Evolutionary conservation across 2,888 invertebrate genomes (phyloP).

Genomic region (Smittia aterrima): DNA sequence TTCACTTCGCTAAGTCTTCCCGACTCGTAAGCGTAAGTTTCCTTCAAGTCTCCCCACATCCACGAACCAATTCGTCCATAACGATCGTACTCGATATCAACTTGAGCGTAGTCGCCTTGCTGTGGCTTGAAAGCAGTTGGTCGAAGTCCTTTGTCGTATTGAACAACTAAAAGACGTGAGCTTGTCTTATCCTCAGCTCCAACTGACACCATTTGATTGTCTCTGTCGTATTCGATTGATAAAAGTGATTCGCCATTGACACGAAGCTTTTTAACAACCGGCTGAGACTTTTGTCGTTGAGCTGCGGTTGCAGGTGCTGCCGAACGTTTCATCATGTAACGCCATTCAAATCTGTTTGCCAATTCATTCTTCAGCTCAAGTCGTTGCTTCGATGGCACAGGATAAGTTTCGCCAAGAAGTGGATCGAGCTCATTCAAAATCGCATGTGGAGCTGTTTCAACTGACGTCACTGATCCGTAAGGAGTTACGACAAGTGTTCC

Average conservation of each 20-base stretch:
- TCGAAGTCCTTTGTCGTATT: slow-evolving; percentile 79
- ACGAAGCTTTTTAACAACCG: slow-evolving; percentile 75
- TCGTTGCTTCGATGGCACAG: slow-evolving; percentile 85
- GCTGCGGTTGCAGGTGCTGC: slow-evolving; percentile 57
- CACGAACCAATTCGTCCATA: slow-evolving; percentile 85
- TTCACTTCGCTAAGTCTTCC: slow-evolving; percentile 87
- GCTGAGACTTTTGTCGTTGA: slow-evolving; percentile 67
- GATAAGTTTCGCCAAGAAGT: slow-evolving; percentile 84
- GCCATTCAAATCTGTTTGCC: slow-evolving; percentile 92
- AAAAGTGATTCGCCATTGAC: slow-evolving; percentile 90
- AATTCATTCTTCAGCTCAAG: slow-evolving; percentile 87
- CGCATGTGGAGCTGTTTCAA: slow-evolving; percentile 88
- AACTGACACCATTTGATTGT: slow-evolving; percentile 79
- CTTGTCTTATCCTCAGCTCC: slow-evolving; percentile 84
- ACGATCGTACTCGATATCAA: slow-evolving; percentile 88
- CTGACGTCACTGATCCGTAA: slow-evolving; percentile 84
- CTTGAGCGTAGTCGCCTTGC: slow-evolving; percentile 82
- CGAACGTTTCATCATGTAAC: slow-evolving; percentile 81
- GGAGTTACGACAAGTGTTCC: slow-evolving; percentile 77
- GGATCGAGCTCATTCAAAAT: slow-evolving; percentile 86
- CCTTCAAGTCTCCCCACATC: slow-evolving; percentile 90
- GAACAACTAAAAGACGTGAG: slow-evolving; percentile 79
- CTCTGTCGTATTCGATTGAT: slow-evolving; percentile 87
- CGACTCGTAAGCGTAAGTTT: slow-evolving; percentile 87
- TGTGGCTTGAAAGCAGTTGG: slow-evolving; percentile 83